A percentile compares a stretch with the other conserved stretches of the same genome.
phyloP scores from a whole-genome alignment of 2,113 vertebrate genomes.

The Gymnorhina tibicen region DNA sequence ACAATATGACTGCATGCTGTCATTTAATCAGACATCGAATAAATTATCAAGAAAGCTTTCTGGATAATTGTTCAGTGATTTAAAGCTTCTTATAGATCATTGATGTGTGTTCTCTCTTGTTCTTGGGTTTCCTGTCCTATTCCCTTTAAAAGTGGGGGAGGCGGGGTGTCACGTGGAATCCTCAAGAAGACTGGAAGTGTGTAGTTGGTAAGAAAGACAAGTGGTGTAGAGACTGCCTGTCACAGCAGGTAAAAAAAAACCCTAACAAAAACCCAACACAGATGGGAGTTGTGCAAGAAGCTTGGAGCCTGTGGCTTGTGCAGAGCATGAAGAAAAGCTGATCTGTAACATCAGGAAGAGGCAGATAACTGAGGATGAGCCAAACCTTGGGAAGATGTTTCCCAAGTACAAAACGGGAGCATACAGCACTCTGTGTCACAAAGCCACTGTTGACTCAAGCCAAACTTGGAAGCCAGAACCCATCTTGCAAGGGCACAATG shows the following conservation, averaged over 20 bases:
- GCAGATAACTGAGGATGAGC: background rate
- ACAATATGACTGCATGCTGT: slow-evolving; percentile 42
- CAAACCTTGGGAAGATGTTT: background rate
- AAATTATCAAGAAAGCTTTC: slow-evolving; percentile 45
- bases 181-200: background rate
- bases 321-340: background rate
- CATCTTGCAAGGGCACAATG: background rate
- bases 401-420: background rate
- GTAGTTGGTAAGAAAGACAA: background rate
- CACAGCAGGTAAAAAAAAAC: background rate
- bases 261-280: background rate
- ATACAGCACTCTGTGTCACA: background rate
- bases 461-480: background rate
- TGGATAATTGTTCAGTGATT: slow-evolving; percentile 8
- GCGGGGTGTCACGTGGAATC: background rate
- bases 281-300: background rate
- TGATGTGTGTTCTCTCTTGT: background rate
- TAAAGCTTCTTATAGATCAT: background rate
- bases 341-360: background rate
- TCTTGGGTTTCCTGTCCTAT: background rate
- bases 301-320: background rate
- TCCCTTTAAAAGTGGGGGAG: background rate
- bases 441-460: background rate
- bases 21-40: slow-evolving; percentile 29
- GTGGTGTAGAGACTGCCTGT: background rate